Percentiles rank a stretch among this genome's conserved stretches.
These are phyloP conservation scores for Oxygymnocypris stewartii DNA, from an alignment of 2,113 vertebrate genomes.

Conservation along the genomic window DNA sequence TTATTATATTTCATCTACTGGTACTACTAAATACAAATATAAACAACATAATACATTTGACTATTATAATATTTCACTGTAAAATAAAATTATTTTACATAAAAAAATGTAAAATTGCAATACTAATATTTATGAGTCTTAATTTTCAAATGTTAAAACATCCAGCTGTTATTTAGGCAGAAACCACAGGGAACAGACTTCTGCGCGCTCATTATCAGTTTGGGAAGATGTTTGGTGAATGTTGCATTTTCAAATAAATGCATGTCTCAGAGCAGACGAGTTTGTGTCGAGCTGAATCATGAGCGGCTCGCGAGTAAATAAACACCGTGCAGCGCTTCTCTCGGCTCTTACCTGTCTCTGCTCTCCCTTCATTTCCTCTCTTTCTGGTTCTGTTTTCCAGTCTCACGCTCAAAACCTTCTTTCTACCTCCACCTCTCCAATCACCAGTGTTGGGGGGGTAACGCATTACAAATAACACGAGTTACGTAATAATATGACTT, in stretches of 20 bases:
- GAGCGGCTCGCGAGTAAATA: not conserved
- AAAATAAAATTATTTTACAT: not conserved
- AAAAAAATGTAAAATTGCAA: not conserved
- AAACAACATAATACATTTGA: not conserved
- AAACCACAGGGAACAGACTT: not conserved
- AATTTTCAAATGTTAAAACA: not conserved
- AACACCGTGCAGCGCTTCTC: not conserved
- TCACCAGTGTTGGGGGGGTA: too few relatives aligned
- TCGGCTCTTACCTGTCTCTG: conserved; percentile 4
- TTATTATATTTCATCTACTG: too few relatives aligned
- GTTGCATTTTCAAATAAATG: not conserved
- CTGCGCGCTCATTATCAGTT: not conserved
- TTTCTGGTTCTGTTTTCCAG: not conserved
- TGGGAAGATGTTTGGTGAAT: not conserved
- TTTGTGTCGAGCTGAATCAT: not conserved
- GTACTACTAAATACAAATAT: not conserved
- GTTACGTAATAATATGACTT: too few relatives aligned
- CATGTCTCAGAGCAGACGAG: not conserved
- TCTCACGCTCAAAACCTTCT: not conserved
- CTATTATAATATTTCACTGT: not conserved
- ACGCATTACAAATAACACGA: too few relatives aligned
- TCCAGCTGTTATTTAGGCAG: not conserved
- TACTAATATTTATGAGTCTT: not conserved
- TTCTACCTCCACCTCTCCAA: not conserved
- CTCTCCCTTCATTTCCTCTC: conserved; percentile 20